Conservation (phyloP, 2,888 invertebrate species). For the Drosophila mimica region DNA sequence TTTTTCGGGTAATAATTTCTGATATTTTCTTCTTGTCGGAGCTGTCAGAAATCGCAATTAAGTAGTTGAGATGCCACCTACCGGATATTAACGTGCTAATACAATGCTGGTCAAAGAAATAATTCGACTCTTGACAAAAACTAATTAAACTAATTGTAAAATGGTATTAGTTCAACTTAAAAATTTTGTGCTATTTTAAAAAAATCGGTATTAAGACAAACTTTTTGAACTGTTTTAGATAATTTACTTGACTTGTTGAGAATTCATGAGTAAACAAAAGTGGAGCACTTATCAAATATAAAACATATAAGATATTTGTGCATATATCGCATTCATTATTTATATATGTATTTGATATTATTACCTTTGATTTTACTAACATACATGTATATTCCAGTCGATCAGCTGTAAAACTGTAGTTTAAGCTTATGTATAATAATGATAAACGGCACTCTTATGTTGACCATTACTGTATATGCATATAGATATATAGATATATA, state of each 20-base stretch:
- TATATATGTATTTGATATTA: neutral
- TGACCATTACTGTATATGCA: neutral
- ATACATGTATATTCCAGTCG: no score
- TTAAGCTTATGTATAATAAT: neutral
- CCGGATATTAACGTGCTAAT: constrained; percentile 4
- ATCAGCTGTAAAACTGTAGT: no score
- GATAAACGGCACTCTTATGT: neutral
- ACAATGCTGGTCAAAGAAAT: constrained; percentile 18
- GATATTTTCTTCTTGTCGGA: constrained; percentile 4
- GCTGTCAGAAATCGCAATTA: constrained; percentile 11
- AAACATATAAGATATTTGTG: neutral
- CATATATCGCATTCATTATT: neutral
- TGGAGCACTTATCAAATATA: constrained; percentile 2
- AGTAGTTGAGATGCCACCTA: constrained; percentile 15
- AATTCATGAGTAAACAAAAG: neutral
- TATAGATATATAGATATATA: neutral
- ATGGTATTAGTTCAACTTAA: neutral
- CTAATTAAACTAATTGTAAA: neutral
- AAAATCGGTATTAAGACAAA: neutral
- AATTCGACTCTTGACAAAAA: constrained; percentile 1
- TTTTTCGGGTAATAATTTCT: constrained; percentile 1
- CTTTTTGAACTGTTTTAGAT: neutral
- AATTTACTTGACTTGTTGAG: neutral
- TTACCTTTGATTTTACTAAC: neutral
- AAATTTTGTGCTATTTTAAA: neutral